These are phyloP conservation scores for Nephrotoma appendiculata DNA, from an alignment of 2,888 invertebrate species.

Conservation along the genomic window DNA sequence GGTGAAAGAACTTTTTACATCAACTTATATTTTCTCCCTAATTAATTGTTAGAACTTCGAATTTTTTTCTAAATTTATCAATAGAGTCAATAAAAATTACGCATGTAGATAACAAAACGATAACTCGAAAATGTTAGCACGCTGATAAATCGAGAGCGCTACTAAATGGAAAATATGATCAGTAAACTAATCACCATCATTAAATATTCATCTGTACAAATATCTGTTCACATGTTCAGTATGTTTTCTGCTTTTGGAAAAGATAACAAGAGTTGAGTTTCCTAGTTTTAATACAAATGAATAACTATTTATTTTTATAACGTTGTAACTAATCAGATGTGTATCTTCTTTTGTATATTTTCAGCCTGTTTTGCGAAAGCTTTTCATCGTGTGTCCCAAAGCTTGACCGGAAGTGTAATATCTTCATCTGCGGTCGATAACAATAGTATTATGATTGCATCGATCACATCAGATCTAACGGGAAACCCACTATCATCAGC, in stretches of 20 bases:
- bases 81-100: too few species aligned
- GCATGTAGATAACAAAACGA: not conserved
- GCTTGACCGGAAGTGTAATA: conserved; percentile 62
- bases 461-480: conserved; percentile 46
- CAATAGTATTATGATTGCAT: conserved; percentile 29
- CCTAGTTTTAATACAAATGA: not conserved
- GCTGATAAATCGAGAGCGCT: not conserved
- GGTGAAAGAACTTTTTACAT: too few species aligned
- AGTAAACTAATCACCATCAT: not conserved
- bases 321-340: not conserved
- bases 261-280: not conserved
- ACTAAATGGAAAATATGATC: not conserved
- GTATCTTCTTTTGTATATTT: conserved; percentile 8
- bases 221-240: not conserved
- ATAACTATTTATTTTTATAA: not conserved
- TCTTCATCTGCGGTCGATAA: conserved; percentile 40
- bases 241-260: not conserved
- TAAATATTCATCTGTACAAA: not conserved
- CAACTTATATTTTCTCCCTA: too few species aligned
- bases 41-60: too few species aligned
- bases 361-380: conserved; percentile 79
- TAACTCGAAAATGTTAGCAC: not conserved
- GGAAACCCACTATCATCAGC: conserved; percentile 40
- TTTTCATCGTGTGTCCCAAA: conserved; percentile 74
- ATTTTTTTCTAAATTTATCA: too few species aligned